phyloP scores from a whole-genome alignment of 2,113 vertebrate genomes.

The Thunnus thynnus region DNA sequence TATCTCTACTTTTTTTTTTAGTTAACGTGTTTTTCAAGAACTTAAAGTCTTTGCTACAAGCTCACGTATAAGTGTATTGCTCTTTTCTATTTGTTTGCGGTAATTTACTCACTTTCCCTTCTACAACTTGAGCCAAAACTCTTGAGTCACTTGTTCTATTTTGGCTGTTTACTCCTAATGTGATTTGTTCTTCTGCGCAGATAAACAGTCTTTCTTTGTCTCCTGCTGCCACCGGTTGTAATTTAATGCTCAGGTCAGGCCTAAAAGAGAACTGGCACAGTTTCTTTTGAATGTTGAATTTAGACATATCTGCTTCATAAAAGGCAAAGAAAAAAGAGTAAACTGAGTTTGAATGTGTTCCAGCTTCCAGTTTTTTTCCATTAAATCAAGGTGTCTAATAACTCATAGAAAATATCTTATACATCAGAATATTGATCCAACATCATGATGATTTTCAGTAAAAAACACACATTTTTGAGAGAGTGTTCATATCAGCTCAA shows the following conservation, averaged over 20 bases:
- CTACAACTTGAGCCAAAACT: neutral
- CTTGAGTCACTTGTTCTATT: conserved; percentile 1
- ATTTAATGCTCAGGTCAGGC: neutral
- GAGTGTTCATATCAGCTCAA: no score
- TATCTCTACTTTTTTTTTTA: no score
- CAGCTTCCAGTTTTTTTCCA: neutral
- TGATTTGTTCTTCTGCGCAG: neutral
- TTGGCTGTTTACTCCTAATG: neutral
- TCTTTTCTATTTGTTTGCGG: rapidly evolving
- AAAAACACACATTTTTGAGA: no score
- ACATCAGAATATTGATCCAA: no score
- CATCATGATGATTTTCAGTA: no score
- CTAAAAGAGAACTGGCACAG: neutral
- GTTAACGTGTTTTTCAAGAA: neutral
- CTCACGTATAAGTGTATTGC: neutral
- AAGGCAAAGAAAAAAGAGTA: neutral
- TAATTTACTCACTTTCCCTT: neutral
- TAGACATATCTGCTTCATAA: neutral
- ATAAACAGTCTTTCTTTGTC: conserved; percentile 29
- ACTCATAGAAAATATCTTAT: no score
- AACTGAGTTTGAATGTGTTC: neutral
- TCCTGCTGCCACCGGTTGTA: neutral
- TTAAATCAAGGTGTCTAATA: neutral
- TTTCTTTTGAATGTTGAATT: neutral
- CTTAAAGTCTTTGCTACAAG: neutral